Evolutionary conservation across 2,888 invertebrate species (phyloP).

Genomic region (Stegana nigrithorax): DNA sequence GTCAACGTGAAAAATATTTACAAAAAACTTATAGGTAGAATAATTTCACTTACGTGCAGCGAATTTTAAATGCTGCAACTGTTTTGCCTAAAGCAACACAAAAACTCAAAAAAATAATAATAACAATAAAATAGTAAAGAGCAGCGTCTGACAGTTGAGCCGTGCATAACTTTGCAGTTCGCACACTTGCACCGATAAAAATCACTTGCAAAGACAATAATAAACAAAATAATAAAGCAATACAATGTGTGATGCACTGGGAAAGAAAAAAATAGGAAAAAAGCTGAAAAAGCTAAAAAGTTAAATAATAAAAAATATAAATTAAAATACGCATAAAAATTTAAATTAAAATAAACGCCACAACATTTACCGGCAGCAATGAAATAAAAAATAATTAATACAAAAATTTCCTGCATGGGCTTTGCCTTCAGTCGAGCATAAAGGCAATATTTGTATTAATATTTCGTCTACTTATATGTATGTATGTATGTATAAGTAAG

Average conservation of each 20-base stretch:
- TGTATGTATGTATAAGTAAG: neutral
- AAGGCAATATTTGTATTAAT: neutral
- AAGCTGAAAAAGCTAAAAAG: too few relatives aligned
- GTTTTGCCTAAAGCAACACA: neutral
- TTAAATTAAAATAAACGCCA: too few relatives aligned
- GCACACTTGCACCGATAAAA: conserved; percentile 27
- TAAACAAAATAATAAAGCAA: neutral
- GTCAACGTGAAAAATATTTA: neutral
- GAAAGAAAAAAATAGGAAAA: conserved; percentile 23
- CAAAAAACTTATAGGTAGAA: neutral
- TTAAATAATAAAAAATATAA: too few relatives aligned
- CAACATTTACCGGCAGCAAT: too few relatives aligned
- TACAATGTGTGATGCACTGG: conserved; percentile 34
- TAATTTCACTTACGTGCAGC: conserved; percentile 4
- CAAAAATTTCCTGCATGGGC: too few relatives aligned
- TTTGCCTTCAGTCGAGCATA: too few relatives aligned
- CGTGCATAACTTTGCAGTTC: neutral
- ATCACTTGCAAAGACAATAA: conserved; percentile 6
- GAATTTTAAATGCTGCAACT: neutral
- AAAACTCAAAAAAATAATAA: neutral
- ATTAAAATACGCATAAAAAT: too few relatives aligned
- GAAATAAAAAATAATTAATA: too few relatives aligned
- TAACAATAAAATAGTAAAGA: neutral
- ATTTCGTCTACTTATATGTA: neutral
- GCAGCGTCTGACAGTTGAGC: neutral